Evolutionary conservation across 2,888 invertebrate species (phyloP).

Genomic region (Silvanus unidentatus): DNA sequence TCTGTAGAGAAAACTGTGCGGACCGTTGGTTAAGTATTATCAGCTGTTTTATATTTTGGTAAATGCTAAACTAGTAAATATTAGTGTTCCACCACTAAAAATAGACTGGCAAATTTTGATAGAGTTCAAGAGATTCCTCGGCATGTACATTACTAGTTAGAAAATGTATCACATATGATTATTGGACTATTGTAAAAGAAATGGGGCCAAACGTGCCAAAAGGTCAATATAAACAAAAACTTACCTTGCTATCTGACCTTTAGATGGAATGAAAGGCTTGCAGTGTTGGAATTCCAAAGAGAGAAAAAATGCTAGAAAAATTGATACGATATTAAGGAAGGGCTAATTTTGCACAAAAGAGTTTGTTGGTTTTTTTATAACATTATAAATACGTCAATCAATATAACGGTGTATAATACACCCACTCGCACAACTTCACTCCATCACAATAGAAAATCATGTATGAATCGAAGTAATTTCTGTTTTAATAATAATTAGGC

Average conservation of each 20-base stretch:
- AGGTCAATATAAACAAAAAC: constrained; percentile 17
- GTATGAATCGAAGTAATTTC: not conserved
- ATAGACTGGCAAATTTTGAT: not conserved
- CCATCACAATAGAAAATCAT: not conserved
- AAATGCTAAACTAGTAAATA: not conserved
- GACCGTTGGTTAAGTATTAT: not conserved
- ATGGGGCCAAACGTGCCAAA: constrained; percentile 6
- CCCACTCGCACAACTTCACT: constrained; percentile 11
- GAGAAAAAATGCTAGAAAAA: constrained; percentile 22
- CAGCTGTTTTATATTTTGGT: constrained; percentile 5
- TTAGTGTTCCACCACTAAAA: not conserved
- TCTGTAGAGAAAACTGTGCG: too few species aligned
- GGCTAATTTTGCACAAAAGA: constrained; percentile 13
- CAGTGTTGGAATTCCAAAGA: constrained; percentile 28
- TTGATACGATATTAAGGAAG: constrained; percentile 12
- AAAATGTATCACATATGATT: not conserved
- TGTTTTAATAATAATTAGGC: not conserved
- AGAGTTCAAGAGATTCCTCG: not conserved
- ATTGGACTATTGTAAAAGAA: constrained; percentile 2
- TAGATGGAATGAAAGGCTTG: constrained; percentile 28
- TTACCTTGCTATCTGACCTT: constrained; percentile 33
- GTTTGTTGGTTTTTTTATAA: constrained; percentile 18
- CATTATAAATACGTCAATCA: constrained; percentile 14
- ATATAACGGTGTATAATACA: constrained; percentile 19
- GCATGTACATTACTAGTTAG: too few species aligned